Conservation (phyloP, 2,797 vertebrate species). For the Emys orbicularis region DNA sequence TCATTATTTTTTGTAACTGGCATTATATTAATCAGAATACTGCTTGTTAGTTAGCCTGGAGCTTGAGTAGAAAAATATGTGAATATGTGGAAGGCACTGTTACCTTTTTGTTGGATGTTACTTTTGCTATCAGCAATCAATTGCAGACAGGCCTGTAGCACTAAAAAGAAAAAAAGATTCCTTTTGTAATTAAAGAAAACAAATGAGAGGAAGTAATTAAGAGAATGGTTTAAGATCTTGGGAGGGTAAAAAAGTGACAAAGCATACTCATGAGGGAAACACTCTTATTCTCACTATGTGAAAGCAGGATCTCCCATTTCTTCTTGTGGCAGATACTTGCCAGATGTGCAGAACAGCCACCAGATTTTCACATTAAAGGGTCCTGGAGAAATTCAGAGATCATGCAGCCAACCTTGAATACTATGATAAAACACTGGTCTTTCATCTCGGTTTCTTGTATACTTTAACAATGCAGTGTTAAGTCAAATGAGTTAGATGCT, state of each 20-base stretch:
- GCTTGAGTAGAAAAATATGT: background rate
- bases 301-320: background rate
- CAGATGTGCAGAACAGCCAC: background rate
- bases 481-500: background rate
- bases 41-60: background rate
- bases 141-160: constrained; percentile 91
- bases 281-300: background rate
- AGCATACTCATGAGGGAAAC: background rate
- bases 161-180: constrained; percentile 76
- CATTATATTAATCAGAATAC: background rate
- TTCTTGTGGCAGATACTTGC: background rate
- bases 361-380: background rate
- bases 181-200: constrained; percentile 34
- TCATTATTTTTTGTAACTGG: background rate
- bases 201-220: background rate
- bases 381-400: background rate
- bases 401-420: background rate
- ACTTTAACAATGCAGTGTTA: background rate
- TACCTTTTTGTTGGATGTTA: constrained; percentile 90
- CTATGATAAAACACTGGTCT: background rate
- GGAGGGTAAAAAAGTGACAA: background rate
- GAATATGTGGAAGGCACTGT: background rate
- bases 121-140: constrained; percentile 90
- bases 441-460: background rate
- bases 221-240: background rate